These are phyloP conservation scores for Ormyrus nitidulus DNA, from an alignment of 2,888 invertebrate genomes.

Conservation along the genomic window DNA sequence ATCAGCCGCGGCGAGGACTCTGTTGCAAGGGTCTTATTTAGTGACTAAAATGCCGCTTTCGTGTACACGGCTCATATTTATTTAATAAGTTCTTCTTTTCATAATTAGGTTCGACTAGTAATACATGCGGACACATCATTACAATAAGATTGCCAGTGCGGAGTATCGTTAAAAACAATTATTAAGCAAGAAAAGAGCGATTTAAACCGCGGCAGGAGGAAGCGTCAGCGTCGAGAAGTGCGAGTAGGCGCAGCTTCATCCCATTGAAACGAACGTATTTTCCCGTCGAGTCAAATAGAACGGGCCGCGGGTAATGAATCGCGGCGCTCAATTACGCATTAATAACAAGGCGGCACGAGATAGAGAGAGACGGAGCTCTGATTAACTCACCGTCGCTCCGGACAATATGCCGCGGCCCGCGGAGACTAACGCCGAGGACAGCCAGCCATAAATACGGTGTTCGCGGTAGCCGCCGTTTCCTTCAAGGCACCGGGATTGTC, in stretches of 20 bases:
- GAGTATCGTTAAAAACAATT: too few species aligned
- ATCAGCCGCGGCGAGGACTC: too few species aligned
- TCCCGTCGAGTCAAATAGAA: conserved; percentile 9
- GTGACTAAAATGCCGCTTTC: too few species aligned
- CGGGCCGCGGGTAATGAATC: conserved; percentile 58
- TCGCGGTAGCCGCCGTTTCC: conserved; percentile 5
- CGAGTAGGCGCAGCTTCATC: neutral
- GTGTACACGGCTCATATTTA: too few species aligned
- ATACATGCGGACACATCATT: too few species aligned
- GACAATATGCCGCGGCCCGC: conserved; percentile 58
- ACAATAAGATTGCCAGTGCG: too few species aligned
- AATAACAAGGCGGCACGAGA: conserved; percentile 64
- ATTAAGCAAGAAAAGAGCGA: too few species aligned
- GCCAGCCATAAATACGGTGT: conserved; percentile 36
- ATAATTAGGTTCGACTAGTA: too few species aligned
- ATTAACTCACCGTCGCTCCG: conserved; percentile 61
- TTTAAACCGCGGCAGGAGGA: neutral
- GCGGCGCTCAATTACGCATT: conserved; percentile 68
- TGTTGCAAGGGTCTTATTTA: too few species aligned
- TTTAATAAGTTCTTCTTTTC: too few species aligned
- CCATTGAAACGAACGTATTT: neutral
- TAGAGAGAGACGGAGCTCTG: conserved; percentile 54
- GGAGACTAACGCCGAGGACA: conserved; percentile 16
- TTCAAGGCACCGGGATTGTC: conserved; percentile 44
- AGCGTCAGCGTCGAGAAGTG: neutral